Evolutionary conservation across 2,888 invertebrate genomes (phyloP), one percentile per base, ranked within the genome.

Genomic region (Lasioglossum marginatum): DNA sequence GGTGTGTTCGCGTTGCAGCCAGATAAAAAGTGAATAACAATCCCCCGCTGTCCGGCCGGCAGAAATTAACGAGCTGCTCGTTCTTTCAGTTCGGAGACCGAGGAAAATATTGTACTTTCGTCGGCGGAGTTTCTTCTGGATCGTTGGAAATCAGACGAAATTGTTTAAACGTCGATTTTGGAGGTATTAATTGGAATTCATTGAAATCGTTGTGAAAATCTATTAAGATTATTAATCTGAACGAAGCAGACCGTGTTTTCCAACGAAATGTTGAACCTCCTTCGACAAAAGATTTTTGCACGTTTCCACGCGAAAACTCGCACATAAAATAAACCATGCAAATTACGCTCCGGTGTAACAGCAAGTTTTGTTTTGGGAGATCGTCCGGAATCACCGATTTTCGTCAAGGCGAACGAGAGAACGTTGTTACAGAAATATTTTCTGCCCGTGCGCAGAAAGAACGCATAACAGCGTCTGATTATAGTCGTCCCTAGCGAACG

Each of bases 41-140:
- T 31, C 31, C 63, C 16, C 16, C 63, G 63, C 31, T 31, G 63
- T 63, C 63, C 31, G 31, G 31, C 31, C 8, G 8, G 31, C 63
- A 63, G 63, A 63, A 63, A 63, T 63, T 63, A 63, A 63, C 63
- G 63, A 31, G 63, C 63, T 63, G 63, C 31, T 31, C 31, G 31
- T 31, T 31, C 8, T 19, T 31, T 4, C 19, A 63, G 31, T 57
- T 57, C 57, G 12, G n/a, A 16, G 31, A 8, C 63, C 63, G 31
- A 63, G 16, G 16, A 27, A 63, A 63, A 63, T 63, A 63, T 63
- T 57, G 1, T 10, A 57, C 57, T 57, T 57, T 57, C 4, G 57
- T 4, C n/a, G 52, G 23, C n/a, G 12, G 4, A 12, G 57, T n/a
- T n/a, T 57, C n/a, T 57, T 57, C 10, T 8, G 57, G 4, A 4